Percentiles rank a stretch among this genome's conserved stretches.
phyloP scores from a whole-genome alignment of 2,113 vertebrate species.

The Chionodraco myersi region DNA sequence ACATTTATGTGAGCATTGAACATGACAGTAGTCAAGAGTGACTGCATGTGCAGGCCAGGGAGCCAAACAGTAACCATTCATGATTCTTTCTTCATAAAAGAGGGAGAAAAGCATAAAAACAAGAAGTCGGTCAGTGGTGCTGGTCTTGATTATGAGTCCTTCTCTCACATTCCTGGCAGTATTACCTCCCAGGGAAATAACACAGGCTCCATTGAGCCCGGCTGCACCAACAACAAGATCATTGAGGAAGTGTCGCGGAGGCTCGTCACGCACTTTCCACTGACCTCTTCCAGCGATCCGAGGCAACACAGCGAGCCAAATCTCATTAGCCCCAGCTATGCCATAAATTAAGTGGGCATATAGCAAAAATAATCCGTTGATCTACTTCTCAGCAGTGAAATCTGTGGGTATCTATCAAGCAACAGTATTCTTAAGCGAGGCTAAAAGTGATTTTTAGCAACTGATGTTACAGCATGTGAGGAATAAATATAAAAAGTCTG shows the following conservation, averaged over 20 bases:
- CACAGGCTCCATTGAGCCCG: slow-evolving; percentile 77
- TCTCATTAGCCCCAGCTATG: slow-evolving; percentile 74
- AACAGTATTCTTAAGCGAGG: not conserved
- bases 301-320: slow-evolving; percentile 56
- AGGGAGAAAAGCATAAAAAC: slow-evolving; percentile 27
- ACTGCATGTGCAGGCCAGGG: not conserved
- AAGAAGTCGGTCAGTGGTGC: slow-evolving; percentile 64
- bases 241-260: slow-evolving; percentile 75
- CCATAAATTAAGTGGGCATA: slow-evolving; percentile 70
- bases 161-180: slow-evolving; percentile 71
- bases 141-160: slow-evolving; percentile 68
- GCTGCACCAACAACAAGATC: slow-evolving; percentile 72
- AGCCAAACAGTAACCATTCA: slow-evolving; percentile 36
- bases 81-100: slow-evolving; percentile 24
- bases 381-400: slow-evolving; percentile 48
- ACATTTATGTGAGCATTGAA: not conserved
- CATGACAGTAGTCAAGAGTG: not conserved
- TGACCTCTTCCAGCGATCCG: slow-evolving; percentile 61
- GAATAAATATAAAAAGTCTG: not conserved
- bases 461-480: not conserved
- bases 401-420: slow-evolving; percentile 36
- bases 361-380: slow-evolving; percentile 63
- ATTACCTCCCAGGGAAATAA: slow-evolving; percentile 72
- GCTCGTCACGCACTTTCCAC: slow-evolving; percentile 72
- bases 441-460: slow-evolving; percentile 1